These are phyloP conservation scores for Xiphorhynchus elegans DNA, from an alignment of 2,113 vertebrate species.

Conservation along the genomic window DNA sequence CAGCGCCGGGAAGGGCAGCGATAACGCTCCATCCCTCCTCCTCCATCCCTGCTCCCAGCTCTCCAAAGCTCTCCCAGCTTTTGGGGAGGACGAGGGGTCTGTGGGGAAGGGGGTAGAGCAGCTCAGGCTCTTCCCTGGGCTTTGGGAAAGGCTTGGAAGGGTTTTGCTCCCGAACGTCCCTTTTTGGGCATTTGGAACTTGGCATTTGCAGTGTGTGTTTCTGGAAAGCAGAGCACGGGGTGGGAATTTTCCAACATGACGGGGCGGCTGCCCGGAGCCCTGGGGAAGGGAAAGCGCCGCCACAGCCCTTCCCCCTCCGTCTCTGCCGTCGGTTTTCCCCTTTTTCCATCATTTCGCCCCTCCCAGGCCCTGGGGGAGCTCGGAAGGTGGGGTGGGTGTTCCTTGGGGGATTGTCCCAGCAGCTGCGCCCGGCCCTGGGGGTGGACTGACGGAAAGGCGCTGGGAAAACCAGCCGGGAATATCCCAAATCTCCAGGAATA, in stretches of 20 bases:
- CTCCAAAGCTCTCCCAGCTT: not conserved
- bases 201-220: not conserved
- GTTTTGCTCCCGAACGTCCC: not conserved
- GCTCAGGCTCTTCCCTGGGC: not conserved
- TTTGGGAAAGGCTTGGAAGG: not conserved
- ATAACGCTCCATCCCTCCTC: not conserved
- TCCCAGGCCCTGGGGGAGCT: not conserved
- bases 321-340: not conserved
- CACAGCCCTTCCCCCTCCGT: not conserved
- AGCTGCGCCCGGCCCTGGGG: not conserved
- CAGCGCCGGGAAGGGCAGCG: accelerated
- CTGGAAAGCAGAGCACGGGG: not conserved
- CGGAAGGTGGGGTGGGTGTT: not conserved
- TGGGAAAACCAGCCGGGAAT: not conserved
- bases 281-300: not conserved
- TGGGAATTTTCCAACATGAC: not conserved
- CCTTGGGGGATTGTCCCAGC: not conserved
- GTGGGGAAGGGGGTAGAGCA: not conserved
- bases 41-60: not conserved
- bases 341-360: not conserved
- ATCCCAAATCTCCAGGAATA: not conserved
- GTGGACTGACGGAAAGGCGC: not conserved
- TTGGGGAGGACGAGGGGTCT: accelerated
- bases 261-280: not conserved
- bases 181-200: not conserved